Evolutionary conservation across 2,113 vertebrate species (phyloP).

Genomic region (Megaleporinus macrocephalus): DNA sequence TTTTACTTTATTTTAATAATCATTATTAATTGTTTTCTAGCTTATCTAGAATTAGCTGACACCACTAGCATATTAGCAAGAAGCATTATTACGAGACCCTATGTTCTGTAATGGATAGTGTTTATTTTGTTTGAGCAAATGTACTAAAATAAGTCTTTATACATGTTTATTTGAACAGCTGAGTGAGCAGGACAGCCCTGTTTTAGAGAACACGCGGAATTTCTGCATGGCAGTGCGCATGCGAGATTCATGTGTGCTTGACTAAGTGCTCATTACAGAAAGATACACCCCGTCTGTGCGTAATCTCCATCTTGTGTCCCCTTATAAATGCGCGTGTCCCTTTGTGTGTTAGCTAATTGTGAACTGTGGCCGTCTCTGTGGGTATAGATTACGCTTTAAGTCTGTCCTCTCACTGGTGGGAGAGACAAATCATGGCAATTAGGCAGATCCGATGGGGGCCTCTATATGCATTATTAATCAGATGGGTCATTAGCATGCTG

Average conservation of each 20-base stretch:
- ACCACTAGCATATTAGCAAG: too few relatives aligned
- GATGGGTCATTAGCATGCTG: constrained; percentile 71
- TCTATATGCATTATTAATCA: constrained; percentile 75
- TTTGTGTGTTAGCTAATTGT: constrained; percentile 43
- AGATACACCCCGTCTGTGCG: constrained; percentile 4
- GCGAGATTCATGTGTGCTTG: not conserved
- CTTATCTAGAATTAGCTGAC: too few relatives aligned
- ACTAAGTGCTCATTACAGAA: constrained; percentile 9
- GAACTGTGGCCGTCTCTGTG: constrained; percentile 24
- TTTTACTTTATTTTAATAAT: too few relatives aligned
- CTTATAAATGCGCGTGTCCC: constrained; percentile 11
- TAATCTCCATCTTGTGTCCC: constrained; percentile 24
- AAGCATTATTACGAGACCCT: too few relatives aligned
- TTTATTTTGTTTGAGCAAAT: too few relatives aligned
- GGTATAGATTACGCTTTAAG: constrained; percentile 69
- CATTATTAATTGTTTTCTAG: too few relatives aligned
- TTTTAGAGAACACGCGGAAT: not conserved
- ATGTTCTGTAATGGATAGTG: too few relatives aligned
- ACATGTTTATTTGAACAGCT: not conserved
- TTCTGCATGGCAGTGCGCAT: not conserved
- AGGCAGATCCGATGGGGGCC: constrained; percentile 69
- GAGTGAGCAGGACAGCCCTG: not conserved
- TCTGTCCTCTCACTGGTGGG: constrained; percentile 64
- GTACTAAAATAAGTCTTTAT: not conserved
- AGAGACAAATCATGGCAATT: constrained; percentile 75